phyloP scores from a whole-genome alignment of 1,140 invertebrate species.

The Araneus ventricosus region DNA sequence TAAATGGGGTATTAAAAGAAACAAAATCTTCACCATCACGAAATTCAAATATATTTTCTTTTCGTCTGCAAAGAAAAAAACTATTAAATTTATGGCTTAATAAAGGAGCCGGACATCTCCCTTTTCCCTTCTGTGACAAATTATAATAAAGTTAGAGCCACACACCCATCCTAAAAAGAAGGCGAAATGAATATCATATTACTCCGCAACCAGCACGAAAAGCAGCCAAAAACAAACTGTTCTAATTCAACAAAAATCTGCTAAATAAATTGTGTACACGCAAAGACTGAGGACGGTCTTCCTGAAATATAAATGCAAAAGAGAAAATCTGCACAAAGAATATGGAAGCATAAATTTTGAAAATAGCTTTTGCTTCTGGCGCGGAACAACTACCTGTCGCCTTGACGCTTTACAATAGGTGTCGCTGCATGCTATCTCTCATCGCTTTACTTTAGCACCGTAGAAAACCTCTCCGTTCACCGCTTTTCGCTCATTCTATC shows the following conservation, averaged over 20 bases:
- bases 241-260: neutral
- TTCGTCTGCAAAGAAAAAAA: too few species aligned
- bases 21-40: too few species aligned
- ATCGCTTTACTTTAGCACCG: conserved; percentile 5
- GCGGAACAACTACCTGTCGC: conserved; percentile 34
- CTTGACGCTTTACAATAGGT: neutral
- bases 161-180: too few species aligned
- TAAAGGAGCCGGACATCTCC: too few species aligned
- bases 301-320: conserved; percentile 15
- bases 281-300: neutral
- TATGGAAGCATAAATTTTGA: neutral
- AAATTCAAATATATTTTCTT: too few species aligned
- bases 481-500: neutral
- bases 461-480: conserved; percentile 16
- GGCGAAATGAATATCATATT: too few species aligned
- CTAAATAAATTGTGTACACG: neutral
- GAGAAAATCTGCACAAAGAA: neutral
- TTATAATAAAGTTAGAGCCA: too few species aligned
- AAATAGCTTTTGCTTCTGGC: neutral
- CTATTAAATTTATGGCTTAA: too few species aligned
- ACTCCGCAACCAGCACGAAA: neutral
- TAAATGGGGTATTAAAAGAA: too few species aligned
- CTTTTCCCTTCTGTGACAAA: too few species aligned
- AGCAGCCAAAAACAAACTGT: neutral
- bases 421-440: neutral